phyloP scores from a whole-genome alignment of 2,888 invertebrate genomes.

The Miltochrista miniata region DNA sequence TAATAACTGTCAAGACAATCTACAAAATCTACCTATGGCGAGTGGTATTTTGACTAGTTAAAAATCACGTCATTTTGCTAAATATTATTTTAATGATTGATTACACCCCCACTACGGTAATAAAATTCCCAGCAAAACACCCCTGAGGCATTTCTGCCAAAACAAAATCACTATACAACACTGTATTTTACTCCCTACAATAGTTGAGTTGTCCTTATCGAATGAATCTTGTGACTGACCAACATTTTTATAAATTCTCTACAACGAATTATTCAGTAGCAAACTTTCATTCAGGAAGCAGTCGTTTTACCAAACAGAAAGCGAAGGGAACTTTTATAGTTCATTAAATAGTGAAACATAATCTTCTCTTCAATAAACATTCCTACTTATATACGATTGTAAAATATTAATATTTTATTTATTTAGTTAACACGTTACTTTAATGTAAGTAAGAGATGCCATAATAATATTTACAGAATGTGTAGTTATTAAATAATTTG shows the following conservation, averaged over 20 bases:
- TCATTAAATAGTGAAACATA: background rate
- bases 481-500: conserved; percentile 12
- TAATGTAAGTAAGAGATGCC: background rate
- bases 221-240: background rate
- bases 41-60: no score
- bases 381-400: background rate
- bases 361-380: background rate
- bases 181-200: no score
- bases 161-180: no score
- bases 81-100: no score
- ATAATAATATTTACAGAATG: background rate
- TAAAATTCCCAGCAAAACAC: no score
- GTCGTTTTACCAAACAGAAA: background rate
- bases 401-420: background rate
- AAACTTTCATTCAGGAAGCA: background rate
- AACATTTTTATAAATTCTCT: background rate
- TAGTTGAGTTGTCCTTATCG: no score
- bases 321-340: background rate
- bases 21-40: no score
- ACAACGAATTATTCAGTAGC: background rate
- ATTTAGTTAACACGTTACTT: background rate
- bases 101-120: no score
- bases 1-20: no score
- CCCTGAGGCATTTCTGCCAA: no score
- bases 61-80: no score